These are phyloP conservation scores for Cyclopterus lumpus DNA, from an alignment of 2,797 vertebrate species.

Conservation along the genomic window DNA sequence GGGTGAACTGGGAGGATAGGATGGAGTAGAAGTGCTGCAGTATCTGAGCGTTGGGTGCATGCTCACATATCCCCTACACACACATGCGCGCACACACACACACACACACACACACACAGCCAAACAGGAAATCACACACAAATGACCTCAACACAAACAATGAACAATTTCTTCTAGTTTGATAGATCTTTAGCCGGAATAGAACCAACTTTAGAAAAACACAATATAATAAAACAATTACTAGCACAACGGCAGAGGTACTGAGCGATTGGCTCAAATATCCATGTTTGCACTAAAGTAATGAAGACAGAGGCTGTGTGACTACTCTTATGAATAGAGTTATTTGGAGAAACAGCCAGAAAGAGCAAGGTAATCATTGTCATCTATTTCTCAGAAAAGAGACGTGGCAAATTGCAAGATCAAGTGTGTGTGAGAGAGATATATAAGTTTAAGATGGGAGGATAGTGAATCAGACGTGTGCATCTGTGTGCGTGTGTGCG, in stretches of 20 bases:
- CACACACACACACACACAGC: conserved; percentile 67
- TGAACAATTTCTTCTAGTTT: not conserved
- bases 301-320: conserved; percentile 30
- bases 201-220: conserved; percentile 7
- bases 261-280: conserved; percentile 26
- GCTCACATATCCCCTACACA: conserved; percentile 86
- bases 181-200: conserved; percentile 24
- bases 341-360: conserved; percentile 33
- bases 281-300: conserved; percentile 24
- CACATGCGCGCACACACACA: conserved; percentile 50
- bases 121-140: conserved; percentile 29
- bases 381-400: conserved; percentile 36
- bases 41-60: conserved; percentile 74
- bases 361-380: conserved; percentile 11
- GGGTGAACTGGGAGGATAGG: conserved; percentile 86
- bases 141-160: conserved; percentile 26
- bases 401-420: conserved; percentile 9
- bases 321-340: conserved; percentile 35
- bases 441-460: conserved; percentile 9
- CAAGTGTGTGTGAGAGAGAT: conserved; percentile 18
- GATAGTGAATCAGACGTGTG: conserved; percentile 19
- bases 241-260: conserved; percentile 1
- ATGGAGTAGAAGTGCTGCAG: conserved; percentile 90
- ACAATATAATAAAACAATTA: conserved; percentile 17
- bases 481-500: conserved; percentile 29